Percentiles rank a stretch among this genome's conserved stretches.
These are phyloP conservation scores for Azorinus chamasolen DNA, from an alignment of 2,888 invertebrate species.

Conservation along the genomic window DNA sequence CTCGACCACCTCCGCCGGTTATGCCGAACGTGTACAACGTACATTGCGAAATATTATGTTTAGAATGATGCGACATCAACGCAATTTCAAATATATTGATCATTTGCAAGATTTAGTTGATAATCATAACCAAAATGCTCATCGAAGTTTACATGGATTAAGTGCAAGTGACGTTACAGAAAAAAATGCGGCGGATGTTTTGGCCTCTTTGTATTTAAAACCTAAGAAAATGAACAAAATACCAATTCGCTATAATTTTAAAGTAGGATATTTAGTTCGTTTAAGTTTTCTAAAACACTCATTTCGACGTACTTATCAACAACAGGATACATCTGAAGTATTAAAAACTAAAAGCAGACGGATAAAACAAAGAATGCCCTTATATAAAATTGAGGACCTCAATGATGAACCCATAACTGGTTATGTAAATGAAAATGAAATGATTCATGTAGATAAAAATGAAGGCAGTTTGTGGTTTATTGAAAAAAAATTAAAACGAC, in stretches of 20 bases:
- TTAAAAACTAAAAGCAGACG: slow-evolving; percentile 41
- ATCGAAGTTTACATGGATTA: slow-evolving; percentile 34
- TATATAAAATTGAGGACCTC: slow-evolving; percentile 38
- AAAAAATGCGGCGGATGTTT: slow-evolving; percentile 36
- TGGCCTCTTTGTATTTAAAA: slow-evolving; percentile 39
- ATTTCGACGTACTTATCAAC: slow-evolving; percentile 46
- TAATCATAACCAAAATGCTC: slow-evolving; percentile 31
- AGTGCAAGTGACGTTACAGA: slow-evolving; percentile 29
- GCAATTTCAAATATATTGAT: slow-evolving; percentile 54
- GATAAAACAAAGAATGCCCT: slow-evolving; percentile 41
- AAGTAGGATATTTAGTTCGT: slow-evolving; percentile 36
- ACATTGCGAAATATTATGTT: slow-evolving; percentile 43
- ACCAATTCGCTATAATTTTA: slow-evolving; percentile 17
- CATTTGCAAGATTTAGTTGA: slow-evolving; percentile 33
- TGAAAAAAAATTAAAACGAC: slow-evolving; percentile 35
- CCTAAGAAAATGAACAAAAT: slow-evolving; percentile 18
- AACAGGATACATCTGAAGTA: slow-evolving; percentile 46
- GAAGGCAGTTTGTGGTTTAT: slow-evolving; percentile 45
- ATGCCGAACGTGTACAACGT: slow-evolving; percentile 37
- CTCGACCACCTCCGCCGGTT: too few species aligned
- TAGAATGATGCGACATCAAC: slow-evolving; percentile 41
- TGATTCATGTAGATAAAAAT: slow-evolving; percentile 28
- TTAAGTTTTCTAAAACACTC: slow-evolving; percentile 45
- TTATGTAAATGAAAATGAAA: slow-evolving; percentile 31
- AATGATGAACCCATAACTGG: slow-evolving; percentile 26